phyloP scores from a whole-genome alignment of 2,113 vertebrate genomes.

The Eubucco bourcierii region DNA sequence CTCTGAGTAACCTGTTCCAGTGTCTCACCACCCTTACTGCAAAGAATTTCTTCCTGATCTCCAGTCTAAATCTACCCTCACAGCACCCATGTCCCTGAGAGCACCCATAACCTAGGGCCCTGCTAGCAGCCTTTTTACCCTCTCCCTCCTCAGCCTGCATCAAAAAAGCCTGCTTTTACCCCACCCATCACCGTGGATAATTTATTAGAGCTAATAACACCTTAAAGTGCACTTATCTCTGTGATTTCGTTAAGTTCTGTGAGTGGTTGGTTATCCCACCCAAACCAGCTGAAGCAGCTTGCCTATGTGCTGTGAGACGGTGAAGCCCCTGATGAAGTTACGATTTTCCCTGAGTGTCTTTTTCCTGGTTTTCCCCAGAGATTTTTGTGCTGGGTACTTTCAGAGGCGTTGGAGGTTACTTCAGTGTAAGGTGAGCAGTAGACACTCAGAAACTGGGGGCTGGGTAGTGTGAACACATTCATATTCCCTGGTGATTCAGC shows the following conservation, averaged over 20 bases:
- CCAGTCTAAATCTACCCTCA: too few species aligned
- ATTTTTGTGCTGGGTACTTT: neutral
- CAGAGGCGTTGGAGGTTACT: accelerated
- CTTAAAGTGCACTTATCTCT: neutral
- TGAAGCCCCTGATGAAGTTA: accelerated
- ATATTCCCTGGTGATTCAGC: neutral
- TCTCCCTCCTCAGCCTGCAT: accelerated
- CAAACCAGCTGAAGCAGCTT: accelerated
- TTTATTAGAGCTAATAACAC: neutral
- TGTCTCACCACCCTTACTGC: too few species aligned
- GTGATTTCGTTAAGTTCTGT: neutral
- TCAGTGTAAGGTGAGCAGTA: accelerated
- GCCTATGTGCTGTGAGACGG: accelerated
- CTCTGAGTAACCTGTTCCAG: too few species aligned
- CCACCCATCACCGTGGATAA: accelerated
- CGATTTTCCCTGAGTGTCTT: accelerated
- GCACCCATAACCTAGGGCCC: accelerated
- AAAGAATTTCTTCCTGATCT: too few species aligned
- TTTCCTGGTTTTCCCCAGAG: neutral
- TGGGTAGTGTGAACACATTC: accelerated
- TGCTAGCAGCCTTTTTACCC: accelerated
- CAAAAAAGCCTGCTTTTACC: too few species aligned
- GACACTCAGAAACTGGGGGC: accelerated
- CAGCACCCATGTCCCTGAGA: accelerated
- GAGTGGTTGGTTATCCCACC: too few species aligned